These are phyloP conservation scores for Drosophila yakuba DNA, from an alignment of 1,140 invertebrate genomes.

Conservation along the genomic window DNA sequence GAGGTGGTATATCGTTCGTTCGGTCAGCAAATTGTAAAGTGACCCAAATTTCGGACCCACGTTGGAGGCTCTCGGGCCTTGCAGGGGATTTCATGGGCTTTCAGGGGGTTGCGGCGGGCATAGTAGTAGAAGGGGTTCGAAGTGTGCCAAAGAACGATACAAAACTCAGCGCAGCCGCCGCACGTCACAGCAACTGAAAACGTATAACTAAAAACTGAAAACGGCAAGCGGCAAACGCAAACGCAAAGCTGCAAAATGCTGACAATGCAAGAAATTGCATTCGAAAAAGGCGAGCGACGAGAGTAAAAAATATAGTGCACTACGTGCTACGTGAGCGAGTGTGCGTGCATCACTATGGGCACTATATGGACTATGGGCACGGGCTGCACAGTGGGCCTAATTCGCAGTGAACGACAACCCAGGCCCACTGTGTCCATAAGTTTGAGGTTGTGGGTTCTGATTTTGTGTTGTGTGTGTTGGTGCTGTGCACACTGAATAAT, in stretches of 20 bases:
- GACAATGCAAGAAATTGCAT: slow-evolving; percentile 81
- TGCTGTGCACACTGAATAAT: slow-evolving; percentile 34
- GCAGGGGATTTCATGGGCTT: no score
- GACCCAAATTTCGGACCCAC: slow-evolving; percentile 70
- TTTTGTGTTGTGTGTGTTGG: slow-evolving; percentile 8
- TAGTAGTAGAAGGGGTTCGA: slow-evolving; percentile 31
- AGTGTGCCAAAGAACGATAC: slow-evolving; percentile 73
- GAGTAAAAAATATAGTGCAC: slow-evolving; percentile 40
- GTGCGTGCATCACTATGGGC: slow-evolving; percentile 39
- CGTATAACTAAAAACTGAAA: slow-evolving; percentile 17
- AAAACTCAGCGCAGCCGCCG: slow-evolving; percentile 51
- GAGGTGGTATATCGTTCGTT: slow-evolving; percentile 63
- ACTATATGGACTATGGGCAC: slow-evolving; percentile 3
- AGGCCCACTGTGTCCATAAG: slow-evolving; percentile 21
- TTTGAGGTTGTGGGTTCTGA: neutral
- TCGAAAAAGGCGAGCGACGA: slow-evolving; percentile 46
- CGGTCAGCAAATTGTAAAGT: slow-evolving; percentile 81
- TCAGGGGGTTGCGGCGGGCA: slow-evolving; percentile 4
- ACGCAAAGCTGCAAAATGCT: slow-evolving; percentile 65
- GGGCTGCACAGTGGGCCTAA: slow-evolving; percentile 44
- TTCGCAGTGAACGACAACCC: slow-evolving; percentile 10
- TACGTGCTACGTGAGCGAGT: slow-evolving; percentile 55
- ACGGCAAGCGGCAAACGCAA: slow-evolving; percentile 32
- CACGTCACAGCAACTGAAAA: slow-evolving; percentile 56
- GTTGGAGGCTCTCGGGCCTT: neutral